Conservation (phyloP, 2,113 vertebrate species). For the Archilochus colubris region DNA sequence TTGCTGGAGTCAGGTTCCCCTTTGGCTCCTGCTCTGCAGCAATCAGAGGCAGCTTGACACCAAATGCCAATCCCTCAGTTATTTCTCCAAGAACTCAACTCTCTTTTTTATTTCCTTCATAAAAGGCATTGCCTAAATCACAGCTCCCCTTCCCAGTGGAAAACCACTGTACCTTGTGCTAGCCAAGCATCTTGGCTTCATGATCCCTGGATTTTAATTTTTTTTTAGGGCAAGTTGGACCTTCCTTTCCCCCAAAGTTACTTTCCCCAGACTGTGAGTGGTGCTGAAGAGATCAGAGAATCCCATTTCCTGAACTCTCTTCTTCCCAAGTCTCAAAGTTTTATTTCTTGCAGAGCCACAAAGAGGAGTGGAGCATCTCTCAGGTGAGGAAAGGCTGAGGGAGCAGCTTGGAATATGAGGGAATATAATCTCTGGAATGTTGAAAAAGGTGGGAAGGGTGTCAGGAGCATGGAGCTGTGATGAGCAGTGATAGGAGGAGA, state of each 20-base stretch:
- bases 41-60: background rate
- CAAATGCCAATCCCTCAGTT: background rate
- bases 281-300: background rate
- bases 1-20: background rate
- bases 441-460: too few species aligned
- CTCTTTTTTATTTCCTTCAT: slow-evolving; percentile 9
- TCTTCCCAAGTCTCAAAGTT: background rate
- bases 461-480: too few species aligned
- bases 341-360: background rate
- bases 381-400: too few species aligned
- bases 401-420: too few species aligned
- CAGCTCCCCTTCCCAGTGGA: background rate
- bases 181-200: background rate
- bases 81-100: background rate
- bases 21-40: background rate
- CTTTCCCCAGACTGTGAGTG: background rate
- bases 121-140: background rate
- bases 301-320: background rate
- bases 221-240: background rate
- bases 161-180: background rate
- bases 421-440: too few species aligned
- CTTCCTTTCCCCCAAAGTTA: background rate
- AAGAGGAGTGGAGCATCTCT: too few species aligned
- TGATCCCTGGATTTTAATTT: background rate
- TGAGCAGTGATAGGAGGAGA: too few species aligned